Evolutionary conservation across 2,797 vertebrate genomes (phyloP), one percentile per base, ranked within the genome.

Genomic region (Eupleurogrammus muticus): DNA sequence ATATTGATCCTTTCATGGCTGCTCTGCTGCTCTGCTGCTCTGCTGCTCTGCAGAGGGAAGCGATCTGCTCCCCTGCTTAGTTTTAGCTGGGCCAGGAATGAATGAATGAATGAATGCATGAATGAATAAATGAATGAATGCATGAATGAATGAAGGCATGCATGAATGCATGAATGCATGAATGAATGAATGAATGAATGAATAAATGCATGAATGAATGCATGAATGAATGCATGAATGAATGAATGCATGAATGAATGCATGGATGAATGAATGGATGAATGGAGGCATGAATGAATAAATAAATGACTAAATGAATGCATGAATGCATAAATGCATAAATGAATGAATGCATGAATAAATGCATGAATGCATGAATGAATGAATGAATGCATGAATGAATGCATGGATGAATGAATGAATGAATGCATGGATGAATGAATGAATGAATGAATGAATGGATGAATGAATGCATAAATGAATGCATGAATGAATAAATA

Each of bases 111-210:
- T 84, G 82, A 85, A 80, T 49, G 63, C 7, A 62, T 52, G 70
- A 67, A 54, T 73, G 47, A 88, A 84, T 85, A 80, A 85, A 84
- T 85, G 81, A 85, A 84, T 84, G 82, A 85, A 80, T 49, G 63
- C 7, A 62, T 52, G 70, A 67, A 54, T n/a, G n/a, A n/a, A n/a
- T n/a, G n/a, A n/a, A n/a, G n/a, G n/a, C n/a, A n/a, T n/a, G n/a
- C n/a, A n/a, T n/a, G n/a, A n/a, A n/a, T n/a, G n/a, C n/a, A n/a
- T n/a, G n/a, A n/a, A n/a, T n/a, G n/a, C 5, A 75, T 48, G 63
- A 71, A 73, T 73, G 47, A 88, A 84, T 85, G 81, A 85, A 84
- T 85, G 81, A 85, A 84, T 84, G 82, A 85, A 80, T 49, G 63
- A 5, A 62, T 52, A 68, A 67, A 54, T n/a, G n/a, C 5, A 75